Evolutionary conservation across 1,140 invertebrate genomes (phyloP), one percentile per base, ranked within the genome.

Genomic region (Panagrolaimus sp.): DNA sequence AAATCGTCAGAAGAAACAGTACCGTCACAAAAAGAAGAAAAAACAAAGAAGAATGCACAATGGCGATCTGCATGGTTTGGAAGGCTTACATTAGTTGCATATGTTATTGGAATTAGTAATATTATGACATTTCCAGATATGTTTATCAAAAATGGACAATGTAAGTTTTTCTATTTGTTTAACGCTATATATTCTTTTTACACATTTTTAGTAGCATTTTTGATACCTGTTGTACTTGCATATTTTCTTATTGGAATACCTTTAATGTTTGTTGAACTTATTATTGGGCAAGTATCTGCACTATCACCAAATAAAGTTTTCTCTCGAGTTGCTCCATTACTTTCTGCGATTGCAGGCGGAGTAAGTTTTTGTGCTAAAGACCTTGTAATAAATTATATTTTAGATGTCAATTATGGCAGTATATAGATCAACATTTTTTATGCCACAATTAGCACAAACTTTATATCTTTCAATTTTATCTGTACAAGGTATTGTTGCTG

Each of bases 41-140:
- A 38, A 38, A 38, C 31, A 4, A 38, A 38, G 7, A 38, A 38
- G 31, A 38, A 38, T 38, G 2, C 51, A 11, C 51, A 27, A 23
- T 57, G 51, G 51, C 8, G 51, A 20, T 11, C 13, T 57, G 20
- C 51, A 25, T 25, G 20, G 20, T 57, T 57, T 57, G 51, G 51
- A 20, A 13, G 27, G 20, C 27, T n/a, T n/a, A 27, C 51, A 20
- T 11, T 57, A 1, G 51, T 57, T 14, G 20, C 20, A 20, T 57
- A 57, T 57, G 51, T 57, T 16, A 27, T 57, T 20, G 51, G 51
- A 57, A 25, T 25, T 25, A 16, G 20, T 27, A 57, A 57, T 57
- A 27, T 20, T 2, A 16, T 8, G 4, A 20, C 20, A 1, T 57
- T 57, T 16, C 51, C 51, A 16, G 51, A 57, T 11, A 25, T 57